A percentile compares a stretch with the other conserved stretches of the same genome.
Evolutionary conservation across 2,113 vertebrate species (phyloP).

Genomic region (Dipodomys ordii): DNA sequence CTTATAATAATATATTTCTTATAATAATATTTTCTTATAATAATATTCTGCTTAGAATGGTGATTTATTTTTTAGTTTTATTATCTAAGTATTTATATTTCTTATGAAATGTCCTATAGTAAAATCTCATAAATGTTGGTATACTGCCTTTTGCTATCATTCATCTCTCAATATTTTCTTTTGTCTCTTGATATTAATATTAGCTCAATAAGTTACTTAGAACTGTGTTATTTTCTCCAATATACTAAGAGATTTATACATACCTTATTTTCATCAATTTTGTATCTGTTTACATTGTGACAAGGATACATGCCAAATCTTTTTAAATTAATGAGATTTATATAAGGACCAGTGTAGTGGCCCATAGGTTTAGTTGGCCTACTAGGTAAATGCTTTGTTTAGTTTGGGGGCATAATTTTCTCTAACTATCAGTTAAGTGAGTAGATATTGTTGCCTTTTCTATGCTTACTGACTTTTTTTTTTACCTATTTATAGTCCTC

Average conservation of each 20-base stretch:
- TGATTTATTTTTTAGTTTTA: not conserved
- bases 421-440: not conserved
- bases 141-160: not conserved
- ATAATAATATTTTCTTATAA: too few species aligned
- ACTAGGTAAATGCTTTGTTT: not conserved
- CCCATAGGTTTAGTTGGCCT: not conserved
- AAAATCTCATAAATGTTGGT: not conserved
- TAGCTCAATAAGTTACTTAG: not conserved
- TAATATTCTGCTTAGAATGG: not conserved
- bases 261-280: not conserved
- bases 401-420: not conserved
- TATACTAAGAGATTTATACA: not conserved
- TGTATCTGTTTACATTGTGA: not conserved
- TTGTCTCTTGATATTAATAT: conserved; percentile 1
- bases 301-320: not conserved
- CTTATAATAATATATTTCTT: too few species aligned
- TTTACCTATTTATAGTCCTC: not conserved
- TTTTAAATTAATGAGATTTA: not conserved
- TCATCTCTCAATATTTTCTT: conserved; percentile 1
- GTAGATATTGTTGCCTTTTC: not conserved
- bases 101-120: not conserved
- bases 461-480: not conserved
- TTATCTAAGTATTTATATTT: not conserved
- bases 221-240: not conserved
- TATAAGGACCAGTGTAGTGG: not conserved